These are phyloP conservation scores for Cantharis rufa DNA, from an alignment of 2,888 invertebrate species.

Conservation along the genomic window DNA sequence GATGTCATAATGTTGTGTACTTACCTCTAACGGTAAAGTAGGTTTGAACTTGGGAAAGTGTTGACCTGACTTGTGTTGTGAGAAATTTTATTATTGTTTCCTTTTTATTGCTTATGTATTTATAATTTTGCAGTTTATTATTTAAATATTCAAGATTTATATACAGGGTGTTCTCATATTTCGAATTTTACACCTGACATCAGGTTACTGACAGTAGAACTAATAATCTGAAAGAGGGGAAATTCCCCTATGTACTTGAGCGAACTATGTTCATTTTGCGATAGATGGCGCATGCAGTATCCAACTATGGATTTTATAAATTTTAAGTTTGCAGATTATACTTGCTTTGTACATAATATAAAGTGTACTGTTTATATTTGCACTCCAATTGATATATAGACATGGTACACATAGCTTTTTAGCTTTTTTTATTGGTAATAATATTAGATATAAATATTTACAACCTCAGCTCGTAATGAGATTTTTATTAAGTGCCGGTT, in stretches of 20 bases:
- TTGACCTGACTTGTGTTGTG: neutral
- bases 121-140: neutral
- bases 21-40: neutral
- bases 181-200: neutral
- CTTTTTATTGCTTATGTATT: neutral
- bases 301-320: conserved; percentile 46
- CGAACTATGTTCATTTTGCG: neutral
- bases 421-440: conserved; percentile 38
- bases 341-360: conserved; percentile 52
- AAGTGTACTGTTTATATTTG: conserved; percentile 54
- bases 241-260: neutral
- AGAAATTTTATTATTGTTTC: neutral
- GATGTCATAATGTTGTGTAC: neutral
- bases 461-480: neutral
- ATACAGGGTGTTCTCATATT: too few relatives aligned
- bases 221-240: neutral
- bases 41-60: neutral
- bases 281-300: conserved; percentile 42
- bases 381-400: conserved; percentile 51
- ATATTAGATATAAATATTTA: conserved; percentile 2
- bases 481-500: neutral
- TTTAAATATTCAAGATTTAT: too few relatives aligned
- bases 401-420: conserved; percentile 49
- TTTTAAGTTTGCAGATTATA: conserved; percentile 47
- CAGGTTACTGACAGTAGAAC: neutral